A percentile compares a stretch with the other conserved stretches of the same genome.
Conservation (phyloP, 1,140 invertebrate genomes). For the Oscheius sp. region DNA sequence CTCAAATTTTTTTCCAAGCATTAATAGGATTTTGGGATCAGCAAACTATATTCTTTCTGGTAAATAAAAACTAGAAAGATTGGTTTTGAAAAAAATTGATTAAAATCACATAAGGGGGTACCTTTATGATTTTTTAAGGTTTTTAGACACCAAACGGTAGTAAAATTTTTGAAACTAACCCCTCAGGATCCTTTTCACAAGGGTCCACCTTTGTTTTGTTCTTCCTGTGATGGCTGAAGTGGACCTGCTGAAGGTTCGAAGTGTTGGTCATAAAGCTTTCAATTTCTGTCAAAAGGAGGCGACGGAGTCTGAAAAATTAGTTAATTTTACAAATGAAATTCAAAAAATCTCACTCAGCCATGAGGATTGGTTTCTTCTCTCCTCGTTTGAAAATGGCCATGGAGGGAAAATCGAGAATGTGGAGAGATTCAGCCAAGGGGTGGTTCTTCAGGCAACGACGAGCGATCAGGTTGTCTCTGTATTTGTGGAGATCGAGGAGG, state of each 20-base stretch:
- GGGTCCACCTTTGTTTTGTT: slow-evolving; percentile 30
- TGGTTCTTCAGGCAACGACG: slow-evolving; percentile 40
- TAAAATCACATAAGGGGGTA: no score
- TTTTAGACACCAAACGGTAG: no score
- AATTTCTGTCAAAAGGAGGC: slow-evolving; percentile 37
- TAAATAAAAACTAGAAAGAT: no score
- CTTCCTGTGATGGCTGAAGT: slow-evolving; percentile 37
- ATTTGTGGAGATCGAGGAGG: slow-evolving; percentile 35
- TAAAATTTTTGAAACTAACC: slow-evolving; percentile 26
- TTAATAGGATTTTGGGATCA: no score
- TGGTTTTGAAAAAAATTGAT: no score
- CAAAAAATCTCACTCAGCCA: slow-evolving; percentile 33
- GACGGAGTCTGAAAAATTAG: slow-evolving; percentile 35
- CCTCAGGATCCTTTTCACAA: slow-evolving; percentile 38
- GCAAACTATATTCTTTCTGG: no score
- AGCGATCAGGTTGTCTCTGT: slow-evolving; percentile 34
- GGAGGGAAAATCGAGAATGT: slow-evolving; percentile 44
- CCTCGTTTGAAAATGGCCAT: slow-evolving; percentile 42
- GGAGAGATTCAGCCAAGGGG: slow-evolving; percentile 40
- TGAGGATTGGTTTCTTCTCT: slow-evolving; percentile 34
- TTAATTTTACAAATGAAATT: neutral
- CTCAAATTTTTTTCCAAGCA: no score
- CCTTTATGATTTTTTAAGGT: no score
- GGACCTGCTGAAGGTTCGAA: slow-evolving; percentile 9
- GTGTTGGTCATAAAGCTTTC: slow-evolving; percentile 37